phyloP scores from a whole-genome alignment of 2,113 vertebrate species.

The Hyla sarda region DNA sequence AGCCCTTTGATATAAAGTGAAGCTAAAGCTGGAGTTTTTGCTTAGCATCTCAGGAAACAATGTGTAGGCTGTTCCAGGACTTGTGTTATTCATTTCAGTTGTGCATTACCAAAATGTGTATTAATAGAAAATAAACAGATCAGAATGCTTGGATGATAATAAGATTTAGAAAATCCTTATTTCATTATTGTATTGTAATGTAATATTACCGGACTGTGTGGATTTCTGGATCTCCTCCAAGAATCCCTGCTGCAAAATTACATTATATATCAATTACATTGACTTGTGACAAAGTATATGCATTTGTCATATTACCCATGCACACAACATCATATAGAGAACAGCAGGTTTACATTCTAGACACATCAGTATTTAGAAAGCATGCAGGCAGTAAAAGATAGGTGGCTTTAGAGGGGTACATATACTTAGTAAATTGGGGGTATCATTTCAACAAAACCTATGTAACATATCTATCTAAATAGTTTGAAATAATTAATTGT shows the following conservation, averaged over 20 bases:
- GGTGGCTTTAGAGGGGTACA: not conserved
- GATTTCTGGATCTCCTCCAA: conserved; percentile 49
- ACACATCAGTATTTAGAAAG: not conserved
- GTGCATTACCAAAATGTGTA: conserved; percentile 39
- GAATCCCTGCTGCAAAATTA: conserved; percentile 36
- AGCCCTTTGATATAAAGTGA: not conserved
- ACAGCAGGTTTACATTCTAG: not conserved
- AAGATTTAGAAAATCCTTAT: conserved; percentile 41
- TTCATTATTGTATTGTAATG: conserved; percentile 56
- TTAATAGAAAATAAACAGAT: conserved; percentile 53
- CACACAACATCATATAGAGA: not conserved
- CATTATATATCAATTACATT: conserved; percentile 52
- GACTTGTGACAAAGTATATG: conserved; percentile 42
- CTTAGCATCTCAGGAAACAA: not conserved
- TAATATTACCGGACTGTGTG: conserved; percentile 40
- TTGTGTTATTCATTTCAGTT: conserved; percentile 2
- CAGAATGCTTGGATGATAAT: conserved; percentile 53
- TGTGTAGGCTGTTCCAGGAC: not conserved
- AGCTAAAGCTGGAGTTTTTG: not conserved
- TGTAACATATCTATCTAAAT: not conserved
- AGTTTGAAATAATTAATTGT: too few species aligned
- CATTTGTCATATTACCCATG: not conserved
- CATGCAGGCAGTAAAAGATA: not conserved
- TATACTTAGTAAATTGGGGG: not conserved
- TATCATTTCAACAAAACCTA: not conserved